Percentiles rank a stretch among this genome's conserved stretches.
These are phyloP conservation scores for human (Homo sapiens) DNA, from an alignment of 2,113 vertebrate genomes.

Conservation along the genomic window GRCh38 chr4:89253001-89253500, in stretches of 20 bases:
- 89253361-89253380: neutral
- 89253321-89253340: slow-evolving; percentile 27
- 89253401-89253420: neutral
- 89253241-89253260: neutral
- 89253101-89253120: neutral
- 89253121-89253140: neutral
- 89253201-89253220: neutral
- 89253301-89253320: neutral
- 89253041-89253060: neutral
- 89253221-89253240: slow-evolving; percentile 23
- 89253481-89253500: neutral
- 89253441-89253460: neutral
- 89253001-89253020: neutral
- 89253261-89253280: neutral
- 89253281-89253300: neutral
- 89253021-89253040: no score
- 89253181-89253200: neutral
- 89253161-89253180: neutral
- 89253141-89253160: neutral
- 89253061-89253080: neutral
- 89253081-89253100: neutral
- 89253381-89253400: slow-evolving; percentile 3
- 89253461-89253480: neutral
- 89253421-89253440: neutral
- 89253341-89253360: slow-evolving; percentile 20